These are phyloP conservation scores for Busseola fusca DNA, from an alignment of 2,888 invertebrate genomes.

Conservation along the genomic window DNA sequence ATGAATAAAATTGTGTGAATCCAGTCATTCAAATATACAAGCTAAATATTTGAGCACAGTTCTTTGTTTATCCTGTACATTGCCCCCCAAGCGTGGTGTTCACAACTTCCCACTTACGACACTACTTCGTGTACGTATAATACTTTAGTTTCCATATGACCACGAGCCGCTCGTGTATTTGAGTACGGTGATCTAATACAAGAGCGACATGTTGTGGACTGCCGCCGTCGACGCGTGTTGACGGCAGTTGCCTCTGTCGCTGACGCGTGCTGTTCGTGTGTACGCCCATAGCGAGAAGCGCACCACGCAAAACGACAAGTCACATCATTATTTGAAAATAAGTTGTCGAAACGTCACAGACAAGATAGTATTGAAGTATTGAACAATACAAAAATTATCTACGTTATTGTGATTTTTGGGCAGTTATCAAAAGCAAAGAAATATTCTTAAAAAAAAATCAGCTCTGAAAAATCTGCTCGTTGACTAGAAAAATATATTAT, in stretches of 20 bases:
- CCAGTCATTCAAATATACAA: slow-evolving; percentile 64
- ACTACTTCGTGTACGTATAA: background rate
- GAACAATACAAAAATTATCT: background rate
- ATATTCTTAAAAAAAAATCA: background rate
- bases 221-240: too few species aligned
- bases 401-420: background rate
- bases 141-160: slow-evolving; percentile 1
- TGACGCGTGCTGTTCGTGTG: too few species aligned
- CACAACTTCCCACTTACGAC: background rate
- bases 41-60: slow-evolving; percentile 47
- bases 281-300: background rate
- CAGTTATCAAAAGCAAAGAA: background rate
- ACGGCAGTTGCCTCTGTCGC: too few species aligned
- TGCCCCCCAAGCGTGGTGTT: background rate
- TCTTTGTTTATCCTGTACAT: slow-evolving; percentile 18
- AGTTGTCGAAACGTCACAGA: background rate
- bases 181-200: too few species aligned
- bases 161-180: background rate
- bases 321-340: background rate
- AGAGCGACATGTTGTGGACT: too few species aligned
- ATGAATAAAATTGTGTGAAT: slow-evolving; percentile 63
- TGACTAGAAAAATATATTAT: slow-evolving; percentile 15
- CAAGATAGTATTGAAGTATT: background rate
- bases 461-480: background rate
- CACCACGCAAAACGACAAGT: background rate